A percentile compares a stretch with the other conserved stretches of the same genome.
These are phyloP conservation scores for Hoplodrina blanda DNA, from an alignment of 2,888 invertebrate species.

Conservation along the genomic window DNA sequence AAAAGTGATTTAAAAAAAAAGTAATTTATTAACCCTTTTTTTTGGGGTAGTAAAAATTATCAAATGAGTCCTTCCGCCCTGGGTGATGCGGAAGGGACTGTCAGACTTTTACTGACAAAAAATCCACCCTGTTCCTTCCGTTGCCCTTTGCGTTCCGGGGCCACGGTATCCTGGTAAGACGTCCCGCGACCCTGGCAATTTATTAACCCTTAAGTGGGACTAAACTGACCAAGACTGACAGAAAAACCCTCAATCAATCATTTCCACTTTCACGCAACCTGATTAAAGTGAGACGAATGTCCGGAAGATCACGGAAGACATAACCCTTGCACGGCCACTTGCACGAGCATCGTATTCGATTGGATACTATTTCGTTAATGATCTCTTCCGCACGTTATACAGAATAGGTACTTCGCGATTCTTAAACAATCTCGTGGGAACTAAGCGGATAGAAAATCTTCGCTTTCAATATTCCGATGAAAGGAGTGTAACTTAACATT, in stretches of 20 bases:
- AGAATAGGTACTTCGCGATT: constrained; percentile 26
- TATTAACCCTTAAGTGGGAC: too few relatives aligned
- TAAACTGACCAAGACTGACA: not conserved
- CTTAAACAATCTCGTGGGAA: constrained; percentile 55
- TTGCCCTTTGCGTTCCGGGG: too few relatives aligned
- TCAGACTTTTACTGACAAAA: too few relatives aligned
- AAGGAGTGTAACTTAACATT: not conserved
- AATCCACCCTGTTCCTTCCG: too few relatives aligned
- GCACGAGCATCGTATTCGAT: constrained; percentile 1
- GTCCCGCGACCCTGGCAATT: too few relatives aligned
- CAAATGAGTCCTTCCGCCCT: too few relatives aligned
- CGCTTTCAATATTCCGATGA: constrained; percentile 38
- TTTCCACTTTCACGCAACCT: not conserved
- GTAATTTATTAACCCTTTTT: too few relatives aligned
- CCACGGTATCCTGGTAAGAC: too few relatives aligned
- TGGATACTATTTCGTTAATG: constrained; percentile 12
- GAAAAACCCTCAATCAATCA: not conserved
- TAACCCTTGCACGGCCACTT: constrained; percentile 16
- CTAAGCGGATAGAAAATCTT: constrained; percentile 53
- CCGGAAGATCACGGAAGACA: constrained; percentile 24
- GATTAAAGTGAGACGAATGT: not conserved
- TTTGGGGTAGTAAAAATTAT: too few relatives aligned
- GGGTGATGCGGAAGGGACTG: too few relatives aligned
- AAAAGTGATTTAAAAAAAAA: too few relatives aligned
- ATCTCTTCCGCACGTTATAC: constrained; percentile 44